These are phyloP conservation scores for Choloepus didactylus DNA, from an alignment of 2,797 vertebrate genomes.

Conservation along the genomic window DNA sequence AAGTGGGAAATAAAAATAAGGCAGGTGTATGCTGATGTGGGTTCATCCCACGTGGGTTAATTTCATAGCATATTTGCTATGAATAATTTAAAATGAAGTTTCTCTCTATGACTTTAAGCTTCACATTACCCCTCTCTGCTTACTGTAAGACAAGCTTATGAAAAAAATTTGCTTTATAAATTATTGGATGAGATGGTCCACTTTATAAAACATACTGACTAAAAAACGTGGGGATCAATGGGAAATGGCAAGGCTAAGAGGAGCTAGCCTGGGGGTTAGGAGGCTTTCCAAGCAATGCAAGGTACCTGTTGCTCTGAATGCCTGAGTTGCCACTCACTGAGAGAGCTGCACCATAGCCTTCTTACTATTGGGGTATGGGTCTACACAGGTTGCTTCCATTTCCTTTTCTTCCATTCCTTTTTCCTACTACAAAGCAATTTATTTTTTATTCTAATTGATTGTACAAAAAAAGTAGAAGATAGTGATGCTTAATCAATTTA, in stretches of 20 bases:
- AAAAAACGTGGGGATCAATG: not conserved
- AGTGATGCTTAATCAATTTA: not conserved
- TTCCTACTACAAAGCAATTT: not conserved
- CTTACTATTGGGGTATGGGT: not conserved
- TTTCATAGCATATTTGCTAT: constrained; percentile 23
- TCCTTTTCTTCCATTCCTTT: not conserved
- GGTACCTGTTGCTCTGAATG: not conserved
- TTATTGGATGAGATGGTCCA: not conserved
- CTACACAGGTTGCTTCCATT: not conserved
- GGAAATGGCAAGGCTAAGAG: not conserved
- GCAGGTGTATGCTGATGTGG: not conserved
- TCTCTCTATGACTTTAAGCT: constrained; percentile 21
- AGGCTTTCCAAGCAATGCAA: not conserved
- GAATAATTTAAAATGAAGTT: constrained; percentile 62
- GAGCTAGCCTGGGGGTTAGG: not conserved
- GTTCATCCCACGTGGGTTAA: not conserved
- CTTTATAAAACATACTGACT: constrained; percentile 27
- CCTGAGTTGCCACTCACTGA: not conserved
- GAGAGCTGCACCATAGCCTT: not conserved
- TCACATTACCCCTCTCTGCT: not conserved
- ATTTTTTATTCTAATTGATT: constrained; percentile 2
- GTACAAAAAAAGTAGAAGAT: not conserved
- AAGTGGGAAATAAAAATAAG: constrained; percentile 62
- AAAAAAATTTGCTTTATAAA: constrained; percentile 46
- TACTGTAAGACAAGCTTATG: not conserved